Base-by-base conservation (phyloP, 1,140 invertebrate species). In the Drosophila melanica region DNA sequence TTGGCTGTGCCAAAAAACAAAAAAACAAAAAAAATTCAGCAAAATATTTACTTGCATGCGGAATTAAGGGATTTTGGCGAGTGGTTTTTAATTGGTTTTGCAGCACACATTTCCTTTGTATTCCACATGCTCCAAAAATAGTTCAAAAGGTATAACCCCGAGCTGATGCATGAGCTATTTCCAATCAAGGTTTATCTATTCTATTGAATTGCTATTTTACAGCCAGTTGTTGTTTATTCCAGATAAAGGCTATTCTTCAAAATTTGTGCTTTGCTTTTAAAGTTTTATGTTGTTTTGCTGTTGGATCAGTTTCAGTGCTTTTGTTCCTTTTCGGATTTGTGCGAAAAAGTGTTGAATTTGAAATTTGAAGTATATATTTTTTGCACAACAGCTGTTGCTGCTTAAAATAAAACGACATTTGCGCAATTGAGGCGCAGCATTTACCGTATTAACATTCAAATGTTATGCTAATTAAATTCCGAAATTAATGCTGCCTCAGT, bases 391-490 rank as follows among this genome's bases (percentile, higher is more conserved):
- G 42, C 11, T 37, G 37, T 4, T 39, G 12, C 10, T 12, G n/a
- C 23, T 18, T 7, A 23, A 60, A 44, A 35, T 45, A 4, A 42
- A 30, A 33, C 42, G 37, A 9, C 12, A 57, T 11, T 20, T 37
- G 35, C 27, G 33, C 23, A 14, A 16, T 14, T 30, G 39, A 65
- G 23, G 18, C 63, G 20, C 12, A 16, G 14, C 10, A 48, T 41
- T 33, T 55, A 30, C 1, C 6, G 23, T 3, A 30, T 33, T 35
- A n/a, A 44, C 50, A 42, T 12, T n/a, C 65, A 60, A 35, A 4
- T n/a, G 20, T 27, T 39, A 18, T 50, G 55, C 47, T 51, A 51
- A 68, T 60, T 67, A 27, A 65, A 55, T 65, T 57, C 18, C 3
- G n/a, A 65, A 57, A 65, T 35, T 16, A 65, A 48, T 12, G 30